These are phyloP conservation scores for Sebastes schlegelii DNA, from an alignment of 2,113 vertebrate species.

Conservation along the genomic window DNA sequence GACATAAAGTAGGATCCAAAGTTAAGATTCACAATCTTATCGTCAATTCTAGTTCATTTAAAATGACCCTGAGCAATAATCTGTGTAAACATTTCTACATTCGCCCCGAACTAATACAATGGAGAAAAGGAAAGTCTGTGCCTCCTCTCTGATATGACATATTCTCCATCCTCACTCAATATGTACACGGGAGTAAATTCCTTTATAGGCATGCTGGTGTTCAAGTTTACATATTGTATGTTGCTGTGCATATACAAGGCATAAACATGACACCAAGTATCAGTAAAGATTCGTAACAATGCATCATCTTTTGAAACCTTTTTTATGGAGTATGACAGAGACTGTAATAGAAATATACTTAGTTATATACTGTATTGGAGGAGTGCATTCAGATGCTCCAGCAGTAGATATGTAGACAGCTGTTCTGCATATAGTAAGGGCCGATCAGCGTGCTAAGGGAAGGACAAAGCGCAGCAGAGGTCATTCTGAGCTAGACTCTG, in stretches of 20 bases:
- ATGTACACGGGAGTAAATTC: slow-evolving; percentile 16
- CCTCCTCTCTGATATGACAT: slow-evolving; percentile 20
- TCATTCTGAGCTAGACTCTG: slow-evolving; percentile 87
- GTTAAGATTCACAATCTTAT: slow-evolving; percentile 70
- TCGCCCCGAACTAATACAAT: slow-evolving; percentile 58
- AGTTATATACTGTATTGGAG: slow-evolving; percentile 45
- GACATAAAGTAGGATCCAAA: slow-evolving; percentile 31
- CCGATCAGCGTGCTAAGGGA: slow-evolving; percentile 34
- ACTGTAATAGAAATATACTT: slow-evolving; percentile 57
- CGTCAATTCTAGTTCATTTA: slow-evolving; percentile 71
- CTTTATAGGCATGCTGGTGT: slow-evolving; percentile 76
- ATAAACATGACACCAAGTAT: slow-evolving; percentile 51
- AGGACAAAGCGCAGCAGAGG: slow-evolving; percentile 46
- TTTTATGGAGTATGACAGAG: slow-evolving; percentile 16
- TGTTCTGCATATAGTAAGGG: slow-evolving; percentile 42
- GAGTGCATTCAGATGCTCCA: slow-evolving; percentile 67
- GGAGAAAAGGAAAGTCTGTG: slow-evolving; percentile 33
- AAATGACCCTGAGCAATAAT: slow-evolving; percentile 83
- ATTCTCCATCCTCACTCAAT: slow-evolving; percentile 33
- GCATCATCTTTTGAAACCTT: slow-evolving; percentile 32
- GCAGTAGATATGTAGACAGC: slow-evolving; percentile 53
- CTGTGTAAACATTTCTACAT: slow-evolving; percentile 81
- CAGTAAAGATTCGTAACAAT: slow-evolving; percentile 33
- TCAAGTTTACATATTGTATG: slow-evolving; percentile 56
- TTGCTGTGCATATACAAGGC: slow-evolving; percentile 55